phyloP scores from a whole-genome alignment of 2,113 vertebrate species.

The Odontophorus gujanensis region DNA sequence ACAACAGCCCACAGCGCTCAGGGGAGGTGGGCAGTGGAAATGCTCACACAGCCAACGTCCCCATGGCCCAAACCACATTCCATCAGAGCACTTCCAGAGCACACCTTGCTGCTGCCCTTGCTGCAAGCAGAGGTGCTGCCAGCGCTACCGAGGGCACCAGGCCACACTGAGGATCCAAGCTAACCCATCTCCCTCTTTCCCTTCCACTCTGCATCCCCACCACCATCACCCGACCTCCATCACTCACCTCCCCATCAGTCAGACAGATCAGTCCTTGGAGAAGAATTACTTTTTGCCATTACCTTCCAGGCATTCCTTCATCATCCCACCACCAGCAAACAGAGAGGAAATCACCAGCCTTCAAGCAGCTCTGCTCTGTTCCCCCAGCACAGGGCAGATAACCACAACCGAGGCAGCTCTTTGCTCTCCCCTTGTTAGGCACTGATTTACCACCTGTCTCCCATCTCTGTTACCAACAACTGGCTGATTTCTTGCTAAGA shows the following conservation, averaged over 20 bases:
- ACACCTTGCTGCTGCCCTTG: fast-evolving
- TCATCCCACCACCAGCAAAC: neutral
- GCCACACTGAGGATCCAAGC: neutral
- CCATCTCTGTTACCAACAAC: neutral
- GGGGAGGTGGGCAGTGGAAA: neutral
- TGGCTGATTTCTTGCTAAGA: neutral
- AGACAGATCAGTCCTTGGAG: neutral
- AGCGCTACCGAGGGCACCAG: neutral
- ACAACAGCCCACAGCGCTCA: neutral
- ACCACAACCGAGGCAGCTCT: neutral
- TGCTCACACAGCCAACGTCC: fast-evolving
- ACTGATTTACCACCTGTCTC: neutral
- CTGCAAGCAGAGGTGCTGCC: too few species aligned
- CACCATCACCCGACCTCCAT: fast-evolving
- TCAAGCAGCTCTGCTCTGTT: neutral
- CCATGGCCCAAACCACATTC: neutral
- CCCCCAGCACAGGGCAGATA: neutral
- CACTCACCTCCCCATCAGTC: fast-evolving
- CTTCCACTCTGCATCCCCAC: neutral
- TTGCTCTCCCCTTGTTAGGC: neutral
- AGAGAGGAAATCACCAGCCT: neutral
- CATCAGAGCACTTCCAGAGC: fast-evolving
- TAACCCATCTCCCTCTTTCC: neutral
- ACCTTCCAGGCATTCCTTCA: neutral
- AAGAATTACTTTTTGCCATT: neutral